A percentile compares a stretch with the other conserved stretches of the same genome.
Evolutionary conservation across 2,888 invertebrate species (phyloP).

Genomic region (Siphlonurus alternatus): DNA sequence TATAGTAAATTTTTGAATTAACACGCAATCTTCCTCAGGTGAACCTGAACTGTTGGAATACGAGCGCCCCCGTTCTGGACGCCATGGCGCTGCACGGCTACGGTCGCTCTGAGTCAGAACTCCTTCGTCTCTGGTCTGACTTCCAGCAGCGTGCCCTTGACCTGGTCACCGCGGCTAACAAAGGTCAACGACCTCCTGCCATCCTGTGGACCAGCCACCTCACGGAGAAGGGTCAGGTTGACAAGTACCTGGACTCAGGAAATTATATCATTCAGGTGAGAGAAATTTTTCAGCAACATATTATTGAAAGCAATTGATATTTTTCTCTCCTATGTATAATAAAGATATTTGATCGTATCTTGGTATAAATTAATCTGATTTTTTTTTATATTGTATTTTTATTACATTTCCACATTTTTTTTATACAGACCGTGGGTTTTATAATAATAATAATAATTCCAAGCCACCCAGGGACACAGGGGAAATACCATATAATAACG

Average conservation of each 20-base stretch:
- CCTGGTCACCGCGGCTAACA: conserved; percentile 33
- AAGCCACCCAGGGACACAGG: no score
- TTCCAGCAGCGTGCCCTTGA: conserved; percentile 31
- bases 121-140: conserved; percentile 22
- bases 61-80: conserved; percentile 39
- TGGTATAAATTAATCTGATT: no score
- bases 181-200: conserved; percentile 35
- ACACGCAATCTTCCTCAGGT: conserved; percentile 26
- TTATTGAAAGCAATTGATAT: no score
- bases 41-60: conserved; percentile 55
- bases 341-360: no score
- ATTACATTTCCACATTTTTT: no score
- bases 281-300: neutral
- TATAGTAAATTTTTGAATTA: no score
- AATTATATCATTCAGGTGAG: conserved; percentile 56
- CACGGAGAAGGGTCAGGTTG: conserved; percentile 46
- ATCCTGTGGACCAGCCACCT: conserved; percentile 64
- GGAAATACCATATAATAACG: no score
- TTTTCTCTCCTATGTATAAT: no score
- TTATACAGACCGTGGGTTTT: no score
- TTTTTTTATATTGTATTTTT: no score
- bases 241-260: conserved; percentile 45
- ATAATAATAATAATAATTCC: no score
- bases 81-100: conserved; percentile 18
- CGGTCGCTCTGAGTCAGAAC: conserved; percentile 23